Evolutionary conservation across 2,113 vertebrate species (phyloP).

Genomic region (Solea solea): DNA sequence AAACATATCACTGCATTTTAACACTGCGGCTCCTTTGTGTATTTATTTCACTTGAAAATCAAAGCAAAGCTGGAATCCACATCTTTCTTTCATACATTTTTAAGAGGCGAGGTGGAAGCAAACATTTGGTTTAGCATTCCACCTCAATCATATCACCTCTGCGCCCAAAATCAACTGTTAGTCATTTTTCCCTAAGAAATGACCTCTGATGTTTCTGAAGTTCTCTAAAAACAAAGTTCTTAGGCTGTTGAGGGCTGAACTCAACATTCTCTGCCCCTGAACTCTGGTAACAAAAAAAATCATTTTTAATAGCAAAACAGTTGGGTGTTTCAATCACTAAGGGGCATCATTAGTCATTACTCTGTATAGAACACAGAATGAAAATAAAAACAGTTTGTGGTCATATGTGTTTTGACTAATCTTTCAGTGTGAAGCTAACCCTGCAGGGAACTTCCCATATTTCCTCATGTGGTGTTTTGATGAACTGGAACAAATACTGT

Average conservation of each 20-base stretch:
- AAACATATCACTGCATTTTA: constrained; percentile 25
- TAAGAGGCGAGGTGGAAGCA: background rate
- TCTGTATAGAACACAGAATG: background rate
- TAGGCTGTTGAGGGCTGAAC: too few relatives aligned
- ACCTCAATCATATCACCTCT: background rate
- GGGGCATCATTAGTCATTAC: background rate
- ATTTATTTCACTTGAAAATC: constrained; percentile 17
- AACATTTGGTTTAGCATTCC: constrained; percentile 18
- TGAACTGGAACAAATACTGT: background rate
- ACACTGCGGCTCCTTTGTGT: background rate
- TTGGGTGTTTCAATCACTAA: background rate
- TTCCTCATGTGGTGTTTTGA: constrained; percentile 13
- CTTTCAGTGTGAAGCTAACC: background rate
- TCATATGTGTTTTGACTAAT: constrained; percentile 3
- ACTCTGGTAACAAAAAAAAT: too few relatives aligned
- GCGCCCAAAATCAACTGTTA: constrained; percentile 2
- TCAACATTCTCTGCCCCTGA: background rate
- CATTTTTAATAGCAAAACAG: background rate
- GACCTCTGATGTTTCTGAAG: background rate
- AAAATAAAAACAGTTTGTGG: constrained; percentile 8
- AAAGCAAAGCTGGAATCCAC: constrained; percentile 17
- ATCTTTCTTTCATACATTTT: background rate
- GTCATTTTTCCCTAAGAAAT: background rate
- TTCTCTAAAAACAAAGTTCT: constrained; percentile 10
- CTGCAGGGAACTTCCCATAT: constrained; percentile 2